Percentiles rank a stretch among this genome's conserved stretches.
Evolutionary conservation across 2,113 vertebrate genomes (phyloP).

Genomic region (Malurus cyaneus): DNA sequence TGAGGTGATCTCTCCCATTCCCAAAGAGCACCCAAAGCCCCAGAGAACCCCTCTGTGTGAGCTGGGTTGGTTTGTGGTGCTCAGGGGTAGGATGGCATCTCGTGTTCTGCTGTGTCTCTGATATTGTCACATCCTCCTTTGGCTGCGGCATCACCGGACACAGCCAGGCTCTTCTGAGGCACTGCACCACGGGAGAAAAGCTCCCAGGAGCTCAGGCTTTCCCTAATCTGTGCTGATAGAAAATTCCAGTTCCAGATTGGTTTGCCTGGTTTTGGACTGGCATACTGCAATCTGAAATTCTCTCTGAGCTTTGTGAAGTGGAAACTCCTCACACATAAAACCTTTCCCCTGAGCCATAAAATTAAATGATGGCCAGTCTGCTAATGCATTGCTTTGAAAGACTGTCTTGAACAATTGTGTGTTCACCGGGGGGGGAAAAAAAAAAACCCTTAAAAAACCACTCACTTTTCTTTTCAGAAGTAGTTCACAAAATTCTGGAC

Average conservation of each 20-base stretch:
- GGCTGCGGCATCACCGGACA: accelerated
- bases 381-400: not conserved
- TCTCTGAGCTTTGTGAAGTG: not conserved
- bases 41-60: not conserved
- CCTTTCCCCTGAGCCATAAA: not conserved
- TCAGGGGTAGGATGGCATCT: not conserved
- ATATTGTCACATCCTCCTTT: not conserved
- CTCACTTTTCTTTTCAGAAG: not conserved
- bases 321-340: not conserved
- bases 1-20: not conserved
- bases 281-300: not conserved
- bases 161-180: not conserved
- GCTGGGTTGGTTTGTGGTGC: not conserved
- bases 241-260: not conserved
- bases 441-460: too few species aligned
- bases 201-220: not conserved
- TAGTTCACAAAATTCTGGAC: not conserved
- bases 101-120: not conserved
- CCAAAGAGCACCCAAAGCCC: not conserved
- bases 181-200: not conserved
- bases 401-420: not conserved
- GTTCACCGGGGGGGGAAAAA: not conserved
- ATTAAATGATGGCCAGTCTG: not conserved
- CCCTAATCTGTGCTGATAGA: not conserved
- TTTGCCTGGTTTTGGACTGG: not conserved